phyloP scores from a whole-genome alignment of 2,113 vertebrate genomes.

The Rhynchomys soricoides region DNA sequence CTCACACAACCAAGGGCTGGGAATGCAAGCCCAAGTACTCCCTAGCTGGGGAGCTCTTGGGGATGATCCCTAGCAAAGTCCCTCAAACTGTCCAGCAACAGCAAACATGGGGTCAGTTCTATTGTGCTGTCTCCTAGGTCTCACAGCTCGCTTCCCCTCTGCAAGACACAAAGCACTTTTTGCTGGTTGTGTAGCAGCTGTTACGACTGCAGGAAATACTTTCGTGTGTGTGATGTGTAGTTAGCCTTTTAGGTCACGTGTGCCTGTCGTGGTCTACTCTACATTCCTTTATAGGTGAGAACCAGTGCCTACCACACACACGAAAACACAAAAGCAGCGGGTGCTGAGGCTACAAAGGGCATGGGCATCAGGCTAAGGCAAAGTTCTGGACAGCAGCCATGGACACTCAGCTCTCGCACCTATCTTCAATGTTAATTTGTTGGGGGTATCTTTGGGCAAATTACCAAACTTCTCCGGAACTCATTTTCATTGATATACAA shows the following conservation, averaged over 20 bases:
- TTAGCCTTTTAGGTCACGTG: background rate
- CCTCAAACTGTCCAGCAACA: background rate
- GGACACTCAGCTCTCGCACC: background rate
- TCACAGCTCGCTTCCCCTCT: background rate
- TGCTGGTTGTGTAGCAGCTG: background rate
- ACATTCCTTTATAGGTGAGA: background rate
- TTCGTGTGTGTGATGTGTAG: background rate
- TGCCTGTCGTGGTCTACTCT: background rate
- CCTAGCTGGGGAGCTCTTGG: background rate
- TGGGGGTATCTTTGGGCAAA: background rate
- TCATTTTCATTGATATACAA: background rate
- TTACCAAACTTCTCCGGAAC: background rate
- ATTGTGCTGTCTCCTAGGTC: background rate
- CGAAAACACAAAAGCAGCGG: background rate
- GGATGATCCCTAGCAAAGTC: background rate
- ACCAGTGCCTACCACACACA: background rate
- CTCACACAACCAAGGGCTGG: background rate
- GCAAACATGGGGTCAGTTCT: background rate
- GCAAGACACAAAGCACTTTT: background rate
- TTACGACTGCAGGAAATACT: background rate
- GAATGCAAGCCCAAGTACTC: background rate
- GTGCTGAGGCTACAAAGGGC: background rate
- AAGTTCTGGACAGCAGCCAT: background rate
- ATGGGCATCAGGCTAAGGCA: background rate
- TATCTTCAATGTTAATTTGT: background rate